phyloP scores from a whole-genome alignment of 2,113 vertebrate species.

The Malurus alboscapulatus region DNA sequence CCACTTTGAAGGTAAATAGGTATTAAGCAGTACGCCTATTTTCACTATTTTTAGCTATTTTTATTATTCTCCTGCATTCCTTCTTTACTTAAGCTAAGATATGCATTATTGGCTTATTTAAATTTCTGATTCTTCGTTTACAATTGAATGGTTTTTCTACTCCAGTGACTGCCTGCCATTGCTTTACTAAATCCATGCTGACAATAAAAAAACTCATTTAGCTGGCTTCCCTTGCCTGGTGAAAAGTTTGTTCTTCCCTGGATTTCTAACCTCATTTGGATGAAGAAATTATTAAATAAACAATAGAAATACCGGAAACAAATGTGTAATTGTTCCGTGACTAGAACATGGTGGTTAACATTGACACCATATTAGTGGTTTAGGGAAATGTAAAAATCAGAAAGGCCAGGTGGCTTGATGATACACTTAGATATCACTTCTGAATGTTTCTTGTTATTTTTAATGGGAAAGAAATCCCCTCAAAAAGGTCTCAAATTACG shows the following conservation, averaged over 20 bases:
- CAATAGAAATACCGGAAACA: not conserved
- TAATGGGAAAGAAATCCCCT: not conserved
- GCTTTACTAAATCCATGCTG: not conserved
- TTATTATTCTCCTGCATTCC: not conserved
- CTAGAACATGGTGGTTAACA: not conserved
- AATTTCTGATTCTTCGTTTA: not conserved
- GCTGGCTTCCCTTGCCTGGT: not conserved
- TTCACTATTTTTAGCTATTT: not conserved
- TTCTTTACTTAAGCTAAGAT: not conserved
- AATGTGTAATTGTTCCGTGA: not conserved
- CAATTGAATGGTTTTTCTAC: not conserved
- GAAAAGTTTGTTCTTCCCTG: not conserved
- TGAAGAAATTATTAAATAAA: not conserved
- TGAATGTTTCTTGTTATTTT: not conserved
- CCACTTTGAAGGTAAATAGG: not conserved
- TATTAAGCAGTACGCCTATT: not conserved
- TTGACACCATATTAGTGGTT: not conserved
- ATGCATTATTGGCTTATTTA: not conserved
- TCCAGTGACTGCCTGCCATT: not conserved
- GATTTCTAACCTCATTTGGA: not conserved
- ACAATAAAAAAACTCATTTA: not conserved
- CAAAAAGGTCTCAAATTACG: fast-evolving
- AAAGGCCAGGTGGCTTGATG: not conserved
- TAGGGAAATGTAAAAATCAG: not conserved
- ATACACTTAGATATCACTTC: not conserved